phyloP scores from a whole-genome alignment of 2,113 vertebrate genomes.

The Burhinus bistriatus region DNA sequence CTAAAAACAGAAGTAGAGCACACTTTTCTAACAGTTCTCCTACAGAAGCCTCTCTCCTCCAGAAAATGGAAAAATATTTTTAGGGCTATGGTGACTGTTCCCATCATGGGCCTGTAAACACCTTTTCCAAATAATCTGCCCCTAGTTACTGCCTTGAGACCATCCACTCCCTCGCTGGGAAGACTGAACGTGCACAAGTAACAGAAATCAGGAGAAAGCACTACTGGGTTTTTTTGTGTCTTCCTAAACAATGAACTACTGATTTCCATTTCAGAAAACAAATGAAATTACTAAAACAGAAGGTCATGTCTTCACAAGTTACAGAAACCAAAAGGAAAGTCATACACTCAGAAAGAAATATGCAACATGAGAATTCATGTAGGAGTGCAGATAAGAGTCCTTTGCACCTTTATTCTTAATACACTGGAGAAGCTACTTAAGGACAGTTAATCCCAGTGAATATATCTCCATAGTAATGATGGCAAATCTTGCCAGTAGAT shows the following conservation, averaged over 20 bases:
- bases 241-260: background rate
- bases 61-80: background rate
- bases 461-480: slow-evolving; percentile 22
- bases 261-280: background rate
- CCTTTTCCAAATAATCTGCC: background rate
- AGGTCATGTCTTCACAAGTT: background rate
- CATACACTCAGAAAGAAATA: background rate
- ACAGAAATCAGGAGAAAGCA: background rate
- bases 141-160: background rate
- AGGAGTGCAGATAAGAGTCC: background rate
- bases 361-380: background rate
- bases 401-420: background rate
- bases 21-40: background rate
- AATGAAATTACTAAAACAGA: background rate
- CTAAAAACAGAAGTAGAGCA: background rate
- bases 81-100: background rate
- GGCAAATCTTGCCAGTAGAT: background rate
- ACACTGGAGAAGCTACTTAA: background rate
- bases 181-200: background rate
- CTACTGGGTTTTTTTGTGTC: background rate
- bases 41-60: background rate
- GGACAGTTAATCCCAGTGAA: slow-evolving; percentile 6
- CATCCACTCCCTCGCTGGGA: background rate
- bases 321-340: background rate
- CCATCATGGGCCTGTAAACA: background rate